Conservation (phyloP, 2,888 invertebrate genomes). For the Stenurella melanura region DNA sequence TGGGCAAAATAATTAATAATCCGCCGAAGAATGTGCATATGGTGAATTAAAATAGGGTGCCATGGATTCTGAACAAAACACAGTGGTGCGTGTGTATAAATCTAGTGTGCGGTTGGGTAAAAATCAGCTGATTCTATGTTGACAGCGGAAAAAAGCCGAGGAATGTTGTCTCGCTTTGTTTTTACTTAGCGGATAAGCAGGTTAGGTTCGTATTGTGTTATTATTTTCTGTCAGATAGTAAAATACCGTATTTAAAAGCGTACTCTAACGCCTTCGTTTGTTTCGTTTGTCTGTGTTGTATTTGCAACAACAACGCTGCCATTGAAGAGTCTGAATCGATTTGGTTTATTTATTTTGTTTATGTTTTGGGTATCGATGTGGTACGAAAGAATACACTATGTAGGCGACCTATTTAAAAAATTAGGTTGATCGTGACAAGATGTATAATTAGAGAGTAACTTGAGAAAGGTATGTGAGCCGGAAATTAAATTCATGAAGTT, state of each 20-base stretch:
- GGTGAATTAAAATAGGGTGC: slow-evolving; percentile 58
- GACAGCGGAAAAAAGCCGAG: slow-evolving; percentile 29
- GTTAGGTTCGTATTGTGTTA: slow-evolving; percentile 36
- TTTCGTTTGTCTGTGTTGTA: slow-evolving; percentile 12
- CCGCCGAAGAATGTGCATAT: slow-evolving; percentile 60
- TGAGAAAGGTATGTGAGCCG: slow-evolving; percentile 1
- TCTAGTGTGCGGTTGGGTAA: slow-evolving; percentile 38
- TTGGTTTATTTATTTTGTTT: slow-evolving; percentile 2
- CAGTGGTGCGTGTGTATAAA: slow-evolving; percentile 36
- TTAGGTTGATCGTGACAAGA: slow-evolving; percentile 16
- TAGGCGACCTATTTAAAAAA: slow-evolving; percentile 29
- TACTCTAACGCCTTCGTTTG: slow-evolving; percentile 13
- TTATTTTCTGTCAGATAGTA: slow-evolving; percentile 24
- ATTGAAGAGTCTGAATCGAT: neutral
- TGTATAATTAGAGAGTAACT: slow-evolving; percentile 25
- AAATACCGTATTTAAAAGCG: neutral
- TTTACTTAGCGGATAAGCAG: slow-evolving; percentile 27
- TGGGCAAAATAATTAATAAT: slow-evolving; percentile 54
- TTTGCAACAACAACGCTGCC: slow-evolving; percentile 21
- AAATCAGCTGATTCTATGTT: slow-evolving; percentile 29
- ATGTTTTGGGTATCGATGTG: neutral
- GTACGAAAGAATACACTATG: slow-evolving; percentile 1
- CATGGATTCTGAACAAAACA: slow-evolving; percentile 45
- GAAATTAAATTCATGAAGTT: neutral
- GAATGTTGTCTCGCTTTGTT: slow-evolving; percentile 31